Evolutionary conservation across 2,888 invertebrate genomes (phyloP).

Genomic region (Calliopum simillimum): DNA sequence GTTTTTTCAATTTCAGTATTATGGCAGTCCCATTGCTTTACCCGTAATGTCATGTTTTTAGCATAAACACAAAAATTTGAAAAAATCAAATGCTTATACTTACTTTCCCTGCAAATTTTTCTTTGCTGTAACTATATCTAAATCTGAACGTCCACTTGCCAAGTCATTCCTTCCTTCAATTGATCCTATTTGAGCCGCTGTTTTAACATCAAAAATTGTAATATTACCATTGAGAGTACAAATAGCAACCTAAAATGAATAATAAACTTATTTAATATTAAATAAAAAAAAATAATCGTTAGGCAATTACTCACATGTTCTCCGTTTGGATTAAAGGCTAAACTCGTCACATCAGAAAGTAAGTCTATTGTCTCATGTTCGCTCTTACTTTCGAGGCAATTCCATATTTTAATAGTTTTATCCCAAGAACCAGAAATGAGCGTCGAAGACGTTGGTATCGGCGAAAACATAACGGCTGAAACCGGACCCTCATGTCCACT

Average conservation of each 20-base stretch:
- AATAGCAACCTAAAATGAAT: conserved; percentile 78
- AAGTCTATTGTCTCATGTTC: conserved; percentile 85
- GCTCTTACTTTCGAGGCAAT: conserved; percentile 85
- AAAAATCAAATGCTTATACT: too few relatives aligned
- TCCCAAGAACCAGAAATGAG: conserved; percentile 96
- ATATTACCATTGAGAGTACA: conserved; percentile 91
- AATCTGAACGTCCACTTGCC: conserved; percentile 84
- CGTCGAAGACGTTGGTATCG: conserved; percentile 76
- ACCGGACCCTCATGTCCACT: conserved; percentile 96
- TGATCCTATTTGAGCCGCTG: conserved; percentile 77
- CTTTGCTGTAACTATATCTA: conserved; percentile 89
- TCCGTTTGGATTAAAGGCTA: conserved; percentile 91
- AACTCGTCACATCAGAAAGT: conserved; percentile 83
- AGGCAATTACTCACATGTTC: conserved; percentile 72
- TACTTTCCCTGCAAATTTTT: conserved; percentile 87
- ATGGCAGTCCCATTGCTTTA: too few relatives aligned
- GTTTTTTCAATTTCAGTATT: too few relatives aligned
- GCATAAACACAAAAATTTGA: too few relatives aligned
- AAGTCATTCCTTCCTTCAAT: conserved; percentile 93
- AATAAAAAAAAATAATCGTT: not conserved
- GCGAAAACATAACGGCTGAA: conserved; percentile 83
- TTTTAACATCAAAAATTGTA: conserved; percentile 80
- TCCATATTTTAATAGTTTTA: conserved; percentile 91
- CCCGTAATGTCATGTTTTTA: too few relatives aligned
- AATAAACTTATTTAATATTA: not conserved